Evolutionary conservation across 1,140 invertebrate species (phyloP).

Genomic region (Drosophila arawakana): DNA sequence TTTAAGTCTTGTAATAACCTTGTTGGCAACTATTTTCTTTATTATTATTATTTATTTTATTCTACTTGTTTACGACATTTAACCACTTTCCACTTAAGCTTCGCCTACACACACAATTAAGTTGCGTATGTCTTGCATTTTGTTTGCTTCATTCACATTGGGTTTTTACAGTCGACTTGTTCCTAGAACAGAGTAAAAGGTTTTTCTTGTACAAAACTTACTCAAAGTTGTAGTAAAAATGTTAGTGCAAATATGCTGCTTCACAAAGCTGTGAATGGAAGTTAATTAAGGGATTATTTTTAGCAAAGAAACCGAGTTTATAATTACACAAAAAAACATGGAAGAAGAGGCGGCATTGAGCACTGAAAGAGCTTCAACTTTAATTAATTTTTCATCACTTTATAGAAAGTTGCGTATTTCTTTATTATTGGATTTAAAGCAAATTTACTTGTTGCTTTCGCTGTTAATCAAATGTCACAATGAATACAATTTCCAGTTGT

Average conservation of each 20-base stretch:
- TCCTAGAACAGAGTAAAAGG: conserved; percentile 50
- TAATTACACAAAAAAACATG: too few species aligned
- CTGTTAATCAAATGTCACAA: conserved; percentile 27
- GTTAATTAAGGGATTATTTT: too few species aligned
- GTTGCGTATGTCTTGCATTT: conserved; percentile 32
- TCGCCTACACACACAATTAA: background rate
- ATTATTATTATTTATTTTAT: background rate
- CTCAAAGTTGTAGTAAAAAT: background rate
- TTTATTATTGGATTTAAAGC: background rate
- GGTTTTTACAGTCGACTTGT: conserved; percentile 26
- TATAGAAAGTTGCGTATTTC: too few species aligned
- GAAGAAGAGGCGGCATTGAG: too few species aligned
- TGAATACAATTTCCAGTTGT: conserved; percentile 42
- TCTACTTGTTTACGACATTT: background rate
- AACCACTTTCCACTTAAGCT: conserved; percentile 1
- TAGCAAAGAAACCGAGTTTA: too few species aligned
- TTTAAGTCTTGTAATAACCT: conserved; percentile 56
- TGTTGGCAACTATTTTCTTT: conserved; percentile 28
- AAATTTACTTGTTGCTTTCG: background rate
- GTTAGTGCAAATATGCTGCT: background rate
- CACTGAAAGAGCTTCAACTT: too few species aligned
- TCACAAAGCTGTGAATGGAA: too few species aligned
- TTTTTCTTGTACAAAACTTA: conserved; percentile 52
- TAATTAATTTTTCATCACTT: too few species aligned
- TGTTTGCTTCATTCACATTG: conserved; percentile 12